A percentile compares a stretch with the other conserved stretches of the same genome.
These are phyloP conservation scores for Zaprionus tsacasi DNA, from an alignment of 1,140 invertebrate species.

Conservation along the genomic window DNA sequence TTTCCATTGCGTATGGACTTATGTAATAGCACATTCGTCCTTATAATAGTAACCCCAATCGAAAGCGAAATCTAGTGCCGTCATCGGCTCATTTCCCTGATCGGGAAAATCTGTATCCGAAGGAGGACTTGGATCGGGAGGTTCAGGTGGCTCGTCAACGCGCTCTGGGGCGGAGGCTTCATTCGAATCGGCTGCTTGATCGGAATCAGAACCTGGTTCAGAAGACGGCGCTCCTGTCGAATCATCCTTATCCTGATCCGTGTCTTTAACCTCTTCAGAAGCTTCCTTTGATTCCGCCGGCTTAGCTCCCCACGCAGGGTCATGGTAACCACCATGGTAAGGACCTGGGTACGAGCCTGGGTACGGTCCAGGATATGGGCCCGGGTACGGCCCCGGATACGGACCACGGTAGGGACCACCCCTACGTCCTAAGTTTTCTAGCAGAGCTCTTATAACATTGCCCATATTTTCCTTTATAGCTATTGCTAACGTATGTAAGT, in stretches of 20 bases:
- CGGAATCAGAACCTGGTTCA: not conserved
- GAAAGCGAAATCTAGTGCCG: not conserved
- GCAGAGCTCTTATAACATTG: not conserved
- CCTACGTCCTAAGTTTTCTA: not conserved
- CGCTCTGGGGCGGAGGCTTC: not conserved
- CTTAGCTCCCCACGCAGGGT: not conserved
- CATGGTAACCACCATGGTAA: not conserved
- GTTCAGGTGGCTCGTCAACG: not conserved
- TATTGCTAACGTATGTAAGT: not conserved
- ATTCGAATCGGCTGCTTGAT: not conserved
- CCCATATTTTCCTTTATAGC: not conserved
- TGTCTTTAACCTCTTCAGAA: not conserved
- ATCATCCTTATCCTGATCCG: not conserved
- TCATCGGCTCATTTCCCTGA: not conserved
- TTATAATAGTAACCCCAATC: not conserved
- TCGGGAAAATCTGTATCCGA: not conserved
- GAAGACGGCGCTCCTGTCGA: not conserved
- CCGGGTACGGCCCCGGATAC: not conserved
- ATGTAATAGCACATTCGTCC: not conserved
- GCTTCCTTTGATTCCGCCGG: not conserved
- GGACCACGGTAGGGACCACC: not conserved
- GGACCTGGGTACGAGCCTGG: not conserved
- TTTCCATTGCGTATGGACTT: not conserved
- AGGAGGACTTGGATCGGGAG: not conserved
- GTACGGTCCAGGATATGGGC: not conserved